Conservation (phyloP, 2,113 vertebrate genomes). For the Vireo altiloquus region DNA sequence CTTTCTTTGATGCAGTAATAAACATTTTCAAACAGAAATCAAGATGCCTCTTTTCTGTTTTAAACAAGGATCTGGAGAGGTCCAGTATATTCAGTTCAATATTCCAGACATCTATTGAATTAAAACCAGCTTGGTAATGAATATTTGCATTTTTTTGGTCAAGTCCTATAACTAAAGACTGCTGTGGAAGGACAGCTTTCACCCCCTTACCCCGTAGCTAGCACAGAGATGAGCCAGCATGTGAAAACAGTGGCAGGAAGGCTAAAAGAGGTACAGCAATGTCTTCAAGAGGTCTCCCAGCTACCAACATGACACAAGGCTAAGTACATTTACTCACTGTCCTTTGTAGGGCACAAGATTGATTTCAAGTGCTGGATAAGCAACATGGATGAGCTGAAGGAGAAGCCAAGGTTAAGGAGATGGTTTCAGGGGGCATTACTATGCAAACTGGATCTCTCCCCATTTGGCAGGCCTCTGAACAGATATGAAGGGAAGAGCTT, state of each 20-base stretch:
- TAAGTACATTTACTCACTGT: background rate
- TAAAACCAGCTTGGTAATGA: background rate
- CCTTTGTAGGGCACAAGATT: background rate
- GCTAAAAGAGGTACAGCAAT: background rate
- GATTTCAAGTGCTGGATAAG: background rate
- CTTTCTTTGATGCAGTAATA: conserved; percentile 3
- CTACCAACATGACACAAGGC: background rate
- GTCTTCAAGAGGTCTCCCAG: background rate
- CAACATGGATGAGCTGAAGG: background rate
- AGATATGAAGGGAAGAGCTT: background rate
- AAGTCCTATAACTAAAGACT: background rate
- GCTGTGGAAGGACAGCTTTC: background rate
- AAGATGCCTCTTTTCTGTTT: background rate
- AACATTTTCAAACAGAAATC: conserved; percentile 18
- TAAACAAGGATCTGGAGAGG: background rate
- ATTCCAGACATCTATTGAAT: background rate
- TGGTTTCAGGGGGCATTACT: background rate
- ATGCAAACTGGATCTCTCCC: background rate
- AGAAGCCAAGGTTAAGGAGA: background rate
- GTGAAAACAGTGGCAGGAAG: background rate
- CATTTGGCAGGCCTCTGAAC: background rate
- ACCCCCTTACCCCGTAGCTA: background rate
- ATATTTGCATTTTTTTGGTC: background rate
- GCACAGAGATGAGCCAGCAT: background rate
- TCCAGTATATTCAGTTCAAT: background rate